Evolutionary conservation across 2,113 vertebrate genomes (phyloP), one percentile per base, ranked within the genome.

Genomic region (Gadus macrocephalus): DNA sequence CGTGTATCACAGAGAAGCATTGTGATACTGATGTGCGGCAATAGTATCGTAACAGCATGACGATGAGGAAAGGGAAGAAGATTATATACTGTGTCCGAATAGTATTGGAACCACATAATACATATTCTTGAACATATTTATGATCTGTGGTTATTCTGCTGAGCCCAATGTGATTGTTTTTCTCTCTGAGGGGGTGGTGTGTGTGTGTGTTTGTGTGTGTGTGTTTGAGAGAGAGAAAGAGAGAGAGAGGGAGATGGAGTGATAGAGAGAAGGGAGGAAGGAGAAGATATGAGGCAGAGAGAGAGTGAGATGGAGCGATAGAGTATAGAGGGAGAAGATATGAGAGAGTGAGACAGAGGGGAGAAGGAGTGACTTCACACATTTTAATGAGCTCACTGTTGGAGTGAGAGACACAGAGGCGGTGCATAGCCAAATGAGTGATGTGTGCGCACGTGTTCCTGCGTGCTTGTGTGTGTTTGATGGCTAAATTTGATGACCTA

Each of bases 331-430:
- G 72, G 65, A 62, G 31, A 35, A 35, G 31, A 69, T 70, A 75
- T 69, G 64, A 70, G 70, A 84, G 69, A 73, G 82, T 70, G 76
- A 77, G 74, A 79, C 35, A 75, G 70, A 62, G 75, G 64, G 77
- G 70, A 77, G 73, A 83, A 55, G 72, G 78, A 79, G 71, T 81
- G 22, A 69, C 74, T 73, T 89, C 59, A 67, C 86, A 85, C 88
- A 89, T 90, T 89, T 87, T 88, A 89, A 90, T 89, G 87, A 90
- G 86, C 82, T 84, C 68, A 67, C 80, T 84, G 86, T 77, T 75
- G 66, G 76, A 79, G 79, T 72, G 69, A 79, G 81, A 75, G 74
- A 70, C 86, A 74, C 77, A 77, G 77, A 84, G 68, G 69, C 62
- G 70, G 77, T 72, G 73, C 42, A 58, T 67, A 78, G 82, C 83